These are phyloP conservation scores for Calephelis perditalis DNA, from an alignment of 2,888 invertebrate species.

Conservation along the genomic window DNA sequence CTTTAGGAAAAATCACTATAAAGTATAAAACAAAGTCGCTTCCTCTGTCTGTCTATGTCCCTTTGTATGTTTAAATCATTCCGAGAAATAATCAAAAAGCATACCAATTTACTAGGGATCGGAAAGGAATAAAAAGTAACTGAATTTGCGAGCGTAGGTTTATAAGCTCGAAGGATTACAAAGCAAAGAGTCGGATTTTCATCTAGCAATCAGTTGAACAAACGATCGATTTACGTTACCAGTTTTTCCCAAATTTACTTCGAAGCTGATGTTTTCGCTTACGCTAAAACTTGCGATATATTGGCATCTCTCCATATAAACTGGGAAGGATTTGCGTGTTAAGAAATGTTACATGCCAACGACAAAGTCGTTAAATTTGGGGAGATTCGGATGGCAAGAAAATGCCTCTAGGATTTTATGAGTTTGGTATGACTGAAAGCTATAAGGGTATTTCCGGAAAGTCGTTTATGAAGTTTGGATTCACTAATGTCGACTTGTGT, in stretches of 20 bases:
- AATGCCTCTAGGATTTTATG: conserved; percentile 60
- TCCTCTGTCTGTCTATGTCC: no score
- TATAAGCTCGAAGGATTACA: conserved; percentile 48
- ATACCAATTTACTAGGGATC: conserved; percentile 16
- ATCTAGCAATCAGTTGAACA: conserved; percentile 63
- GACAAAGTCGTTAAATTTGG: conserved; percentile 60
- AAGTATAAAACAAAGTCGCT: no score
- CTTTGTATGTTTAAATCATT: no score
- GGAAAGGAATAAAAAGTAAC: conserved; percentile 27
- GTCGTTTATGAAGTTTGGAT: conserved; percentile 61
- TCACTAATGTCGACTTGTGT: conserved; percentile 53
- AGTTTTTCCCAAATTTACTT: conserved; percentile 44
- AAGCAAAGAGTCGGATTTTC: conserved; percentile 53
- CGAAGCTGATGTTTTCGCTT: conserved; percentile 46
- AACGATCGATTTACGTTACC: conserved; percentile 65
- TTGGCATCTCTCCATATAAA: conserved; percentile 51
- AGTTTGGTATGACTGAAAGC: conserved; percentile 60
- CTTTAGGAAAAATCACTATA: no score
- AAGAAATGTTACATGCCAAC: conserved; percentile 61
- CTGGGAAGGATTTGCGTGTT: conserved; percentile 57
- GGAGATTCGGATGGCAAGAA: conserved; percentile 50
- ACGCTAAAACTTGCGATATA: conserved; percentile 51
- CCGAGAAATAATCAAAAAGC: conserved; percentile 5
- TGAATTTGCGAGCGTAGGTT: conserved; percentile 22
- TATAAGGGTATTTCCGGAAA: conserved; percentile 53